These are phyloP conservation scores for Escarpia spicata DNA, from an alignment of 2,888 invertebrate species.

Conservation along the genomic window DNA sequence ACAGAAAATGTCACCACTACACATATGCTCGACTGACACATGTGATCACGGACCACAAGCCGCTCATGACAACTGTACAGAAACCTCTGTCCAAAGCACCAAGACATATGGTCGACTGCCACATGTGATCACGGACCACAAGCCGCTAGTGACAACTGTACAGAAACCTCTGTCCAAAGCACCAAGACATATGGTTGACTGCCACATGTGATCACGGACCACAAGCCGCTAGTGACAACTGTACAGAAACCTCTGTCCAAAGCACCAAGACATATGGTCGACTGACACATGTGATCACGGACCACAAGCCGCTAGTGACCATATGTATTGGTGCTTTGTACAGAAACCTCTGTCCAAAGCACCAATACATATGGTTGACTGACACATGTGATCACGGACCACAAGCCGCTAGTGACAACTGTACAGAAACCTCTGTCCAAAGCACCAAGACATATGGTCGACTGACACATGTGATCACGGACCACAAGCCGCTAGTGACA, in stretches of 20 bases:
- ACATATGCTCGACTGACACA: too few relatives aligned
- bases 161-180: conserved; percentile 48
- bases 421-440: conserved; percentile 51
- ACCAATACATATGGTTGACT: conserved; percentile 47
- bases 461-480: too few relatives aligned
- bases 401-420: conserved; percentile 62
- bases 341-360: conserved; percentile 48
- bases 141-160: conserved; percentile 61
- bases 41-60: conserved; percentile 56
- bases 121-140: conserved; percentile 62
- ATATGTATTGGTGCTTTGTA: too few relatives aligned
- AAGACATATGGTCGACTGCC: conserved; percentile 47
- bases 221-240: conserved; percentile 62
- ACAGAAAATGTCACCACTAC: too few relatives aligned
- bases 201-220: conserved; percentile 62
- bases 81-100: conserved; percentile 46
- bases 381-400: conserved; percentile 62
- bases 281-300: too few relatives aligned
- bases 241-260: conserved; percentile 51
- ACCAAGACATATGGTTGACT: conserved; percentile 47
- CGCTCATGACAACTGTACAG: conserved; percentile 60
- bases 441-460: conserved; percentile 47
- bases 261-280: conserved; percentile 47
- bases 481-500: conserved; percentile 62
- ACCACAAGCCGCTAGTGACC: conserved; percentile 62